Conservation (phyloP, 2,888 invertebrate species). For the Baronia brevicornis region DNA sequence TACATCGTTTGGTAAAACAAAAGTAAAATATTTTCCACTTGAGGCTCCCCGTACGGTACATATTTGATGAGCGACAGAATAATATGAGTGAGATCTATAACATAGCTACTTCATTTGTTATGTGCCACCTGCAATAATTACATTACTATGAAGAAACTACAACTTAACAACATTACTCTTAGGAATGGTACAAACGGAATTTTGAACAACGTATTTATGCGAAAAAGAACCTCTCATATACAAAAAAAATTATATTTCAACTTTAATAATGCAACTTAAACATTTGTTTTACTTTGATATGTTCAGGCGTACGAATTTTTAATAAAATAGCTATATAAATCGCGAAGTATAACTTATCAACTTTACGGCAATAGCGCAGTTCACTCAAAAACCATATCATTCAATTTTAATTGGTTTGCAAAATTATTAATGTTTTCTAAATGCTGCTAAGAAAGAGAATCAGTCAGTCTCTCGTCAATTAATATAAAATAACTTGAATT, state of each 20-base stretch:
- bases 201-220: constrained; percentile 65
- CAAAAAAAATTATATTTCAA: constrained; percentile 22
- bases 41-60: too few species aligned
- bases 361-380: constrained; percentile 27
- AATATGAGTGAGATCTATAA: constrained; percentile 16
- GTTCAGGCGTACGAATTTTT: constrained; percentile 52
- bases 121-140: constrained; percentile 29
- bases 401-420: too few species aligned
- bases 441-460: constrained; percentile 66
- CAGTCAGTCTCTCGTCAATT: constrained; percentile 70
- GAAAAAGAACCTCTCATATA: constrained; percentile 64
- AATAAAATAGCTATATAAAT: constrained; percentile 32
- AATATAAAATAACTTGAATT: constrained; percentile 33
- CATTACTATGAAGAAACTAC: constrained; percentile 39
- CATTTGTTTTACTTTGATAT: constrained; percentile 56
- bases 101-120: constrained; percentile 36
- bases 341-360: constrained; percentile 26
- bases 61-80: not conserved
- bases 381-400: constrained; percentile 12
- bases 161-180: constrained; percentile 11
- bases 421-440: too few species aligned
- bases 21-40: too few species aligned
- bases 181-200: constrained; percentile 42
- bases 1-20: too few species aligned
- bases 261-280: constrained; percentile 32